Conservation (phyloP, 2,113 vertebrate species). For the Notarius quadriscutis region DNA sequence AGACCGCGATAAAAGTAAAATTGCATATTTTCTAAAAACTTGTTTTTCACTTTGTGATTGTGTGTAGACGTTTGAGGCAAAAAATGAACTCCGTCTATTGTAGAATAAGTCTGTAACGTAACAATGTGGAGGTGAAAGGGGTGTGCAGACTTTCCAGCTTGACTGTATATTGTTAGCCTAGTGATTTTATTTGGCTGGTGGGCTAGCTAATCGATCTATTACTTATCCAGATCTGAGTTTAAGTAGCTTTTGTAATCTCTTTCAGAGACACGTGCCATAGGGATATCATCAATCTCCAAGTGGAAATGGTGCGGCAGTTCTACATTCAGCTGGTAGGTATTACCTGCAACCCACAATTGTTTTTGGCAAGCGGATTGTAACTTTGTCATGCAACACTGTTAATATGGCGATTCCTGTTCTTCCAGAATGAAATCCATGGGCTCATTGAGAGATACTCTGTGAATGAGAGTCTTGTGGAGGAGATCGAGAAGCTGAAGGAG, state of each 20-base stretch:
- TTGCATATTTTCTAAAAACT: no score
- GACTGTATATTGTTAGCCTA: not conserved
- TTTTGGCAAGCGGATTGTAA: not conserved
- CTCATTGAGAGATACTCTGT: conserved; percentile 90
- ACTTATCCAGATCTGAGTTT: not conserved
- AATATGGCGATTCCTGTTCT: not conserved
- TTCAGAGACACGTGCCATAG: conserved; percentile 87
- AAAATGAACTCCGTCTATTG: no score
- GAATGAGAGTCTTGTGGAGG: conserved; percentile 90
- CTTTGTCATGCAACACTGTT: not conserved
- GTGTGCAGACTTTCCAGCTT: no score
- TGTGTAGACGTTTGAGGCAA: no score
- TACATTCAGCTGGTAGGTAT: conserved; percentile 90
- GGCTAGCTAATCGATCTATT: no score
- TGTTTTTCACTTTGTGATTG: no score
- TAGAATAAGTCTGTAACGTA: no score
- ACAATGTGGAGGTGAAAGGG: no score
- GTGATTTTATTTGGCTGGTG: no score
- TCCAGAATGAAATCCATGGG: conserved; percentile 90
- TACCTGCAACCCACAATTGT: not conserved
- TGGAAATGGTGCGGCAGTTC: conserved; percentile 98
- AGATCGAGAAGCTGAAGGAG: conserved; percentile 90
- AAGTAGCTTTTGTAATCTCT: conserved; percentile 28
- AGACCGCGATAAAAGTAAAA: no score
- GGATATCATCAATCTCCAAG: conserved; percentile 95